Base-by-base conservation (phyloP, 2,797 vertebrate genomes). In the Gymnopithys bicolor region DNA sequence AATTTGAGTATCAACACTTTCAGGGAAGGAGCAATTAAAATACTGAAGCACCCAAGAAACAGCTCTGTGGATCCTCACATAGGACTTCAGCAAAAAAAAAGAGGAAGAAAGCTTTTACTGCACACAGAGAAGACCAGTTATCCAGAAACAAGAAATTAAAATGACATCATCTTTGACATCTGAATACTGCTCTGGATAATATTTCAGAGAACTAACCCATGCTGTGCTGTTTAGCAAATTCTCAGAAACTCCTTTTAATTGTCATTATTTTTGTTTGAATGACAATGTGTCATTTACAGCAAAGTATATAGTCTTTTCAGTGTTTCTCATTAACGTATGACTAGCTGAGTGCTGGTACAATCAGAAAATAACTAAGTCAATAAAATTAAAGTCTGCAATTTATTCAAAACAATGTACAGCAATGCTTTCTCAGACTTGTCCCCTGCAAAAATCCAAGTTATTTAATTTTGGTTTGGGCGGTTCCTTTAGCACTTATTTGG, bases 61-160 rank as follows among this genome's bases (percentile, higher is more conserved):
- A 89, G 60, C 33, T 87, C 56, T 77, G 8, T 22, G 23, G 76
- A 55, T 46, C 22, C 12, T 79, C 30, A 67, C 1, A 3, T 6
- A 3, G 5, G 33, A n/a, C 4, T 15, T 23, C 11, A 41, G 4
- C 11, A 3, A 10, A 5, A 30, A 7, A 23, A 16, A 25, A 28
- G 28, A 13, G 30, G 48, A 37, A 41, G 64, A 13, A 14, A 2
- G 7, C 7, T 86, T 70, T 64, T 49, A 51, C 5, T 58, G 27
- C 9, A 13, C 14, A 66, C 12, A 66, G 55, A 53, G 13, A 73
- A 64, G 32, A 49, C 52, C 13, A 37, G 13, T 27, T 77, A 24
- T 45, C 12, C 59, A 53, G 13, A 90, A 84, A 45, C 1, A 6
- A 83, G 18, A n/a, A 56, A 43, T 9, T 60, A 13, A 64, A 39